Percentiles rank a stretch among this genome's conserved stretches.
Evolutionary conservation across 2,888 invertebrate species (phyloP).

Genomic region (Orthonychiurus folsomi): DNA sequence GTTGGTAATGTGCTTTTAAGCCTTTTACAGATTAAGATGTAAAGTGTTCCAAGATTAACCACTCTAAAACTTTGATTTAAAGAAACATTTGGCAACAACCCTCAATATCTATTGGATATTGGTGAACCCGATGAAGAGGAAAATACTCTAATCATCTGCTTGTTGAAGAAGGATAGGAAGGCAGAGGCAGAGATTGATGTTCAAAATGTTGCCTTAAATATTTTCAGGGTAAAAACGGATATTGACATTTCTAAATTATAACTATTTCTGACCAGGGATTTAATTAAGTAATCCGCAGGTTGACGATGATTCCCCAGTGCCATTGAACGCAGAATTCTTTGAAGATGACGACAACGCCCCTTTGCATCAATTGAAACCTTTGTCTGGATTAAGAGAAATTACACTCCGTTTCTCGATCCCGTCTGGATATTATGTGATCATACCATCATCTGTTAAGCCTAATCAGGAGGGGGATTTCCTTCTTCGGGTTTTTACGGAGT

Average conservation of each 20-base stretch:
- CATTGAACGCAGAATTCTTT: slow-evolving; percentile 48
- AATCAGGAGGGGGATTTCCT: slow-evolving; percentile 52
- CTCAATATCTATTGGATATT: slow-evolving; percentile 7
- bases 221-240: background rate
- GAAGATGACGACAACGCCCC: slow-evolving; percentile 1
- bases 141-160: background rate
- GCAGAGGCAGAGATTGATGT: background rate
- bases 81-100: slow-evolving; percentile 7
- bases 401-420: slow-evolving; percentile 50
- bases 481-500: slow-evolving; percentile 47
- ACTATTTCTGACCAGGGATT: background rate
- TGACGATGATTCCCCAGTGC: slow-evolving; percentile 34
- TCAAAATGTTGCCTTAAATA: background rate
- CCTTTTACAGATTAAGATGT: slow-evolving; percentile 2
- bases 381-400: slow-evolving; percentile 50
- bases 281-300: too few species aligned
- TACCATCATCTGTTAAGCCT: slow-evolving; percentile 53
- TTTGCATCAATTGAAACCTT: background rate
- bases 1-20: background rate
- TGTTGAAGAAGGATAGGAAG: background rate
- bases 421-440: slow-evolving; percentile 51
- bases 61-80: too few species aligned
- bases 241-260: background rate
- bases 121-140: background rate
- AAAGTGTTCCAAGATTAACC: too few species aligned